These are phyloP conservation scores for Pollachius pollachius DNA, from an alignment of 2,113 vertebrate species.

Conservation along the genomic window DNA sequence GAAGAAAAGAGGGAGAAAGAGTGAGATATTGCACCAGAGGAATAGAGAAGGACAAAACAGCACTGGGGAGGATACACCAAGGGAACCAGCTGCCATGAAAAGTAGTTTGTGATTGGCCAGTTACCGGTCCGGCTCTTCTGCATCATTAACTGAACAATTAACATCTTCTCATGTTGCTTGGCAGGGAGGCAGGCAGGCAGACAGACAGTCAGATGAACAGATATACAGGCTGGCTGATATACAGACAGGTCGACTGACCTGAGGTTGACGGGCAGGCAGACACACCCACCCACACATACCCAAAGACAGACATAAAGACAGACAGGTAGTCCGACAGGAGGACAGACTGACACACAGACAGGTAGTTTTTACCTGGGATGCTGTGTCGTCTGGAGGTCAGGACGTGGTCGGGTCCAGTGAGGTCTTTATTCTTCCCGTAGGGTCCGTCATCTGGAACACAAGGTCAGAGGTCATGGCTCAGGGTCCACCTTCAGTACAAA, in stretches of 20 bases:
- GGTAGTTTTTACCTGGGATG: constrained; percentile 58
- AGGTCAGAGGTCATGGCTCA: not conserved
- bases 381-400: constrained; percentile 64
- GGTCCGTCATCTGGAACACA: constrained; percentile 63
- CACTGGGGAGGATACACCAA: too few species aligned
- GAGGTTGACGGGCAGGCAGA: not conserved
- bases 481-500: too few species aligned
- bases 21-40: not conserved
- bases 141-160: too few species aligned
- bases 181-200: not conserved
- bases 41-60: not conserved
- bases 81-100: too few species aligned
- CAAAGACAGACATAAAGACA: not conserved
- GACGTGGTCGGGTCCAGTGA: constrained; percentile 59
- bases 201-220: not conserved
- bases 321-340: not conserved
- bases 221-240: too few species aligned
- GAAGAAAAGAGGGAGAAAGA: not conserved
- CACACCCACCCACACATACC: not conserved
- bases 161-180: not conserved
- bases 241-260: not conserved
- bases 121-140: too few species aligned
- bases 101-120: too few species aligned
- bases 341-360: not conserved
- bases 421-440: constrained; percentile 66